Conservation (phyloP, 2,113 vertebrate species). For the Thunnus maccoyii region DNA sequence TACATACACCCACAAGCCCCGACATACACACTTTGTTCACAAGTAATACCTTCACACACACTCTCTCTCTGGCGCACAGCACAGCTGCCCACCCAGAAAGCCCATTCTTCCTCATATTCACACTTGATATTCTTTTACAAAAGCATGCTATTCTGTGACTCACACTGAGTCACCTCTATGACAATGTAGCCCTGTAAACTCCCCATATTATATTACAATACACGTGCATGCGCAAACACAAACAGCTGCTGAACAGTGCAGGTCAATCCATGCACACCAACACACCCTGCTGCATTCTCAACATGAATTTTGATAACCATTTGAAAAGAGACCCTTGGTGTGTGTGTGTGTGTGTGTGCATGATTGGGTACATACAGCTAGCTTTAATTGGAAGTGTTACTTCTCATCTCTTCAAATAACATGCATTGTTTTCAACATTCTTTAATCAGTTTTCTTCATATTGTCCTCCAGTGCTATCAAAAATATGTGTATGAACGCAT, state of each 20-base stretch:
- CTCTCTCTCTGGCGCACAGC: too few species aligned
- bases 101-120: slow-evolving; percentile 27
- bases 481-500: slow-evolving; percentile 20
- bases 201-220: slow-evolving; percentile 71
- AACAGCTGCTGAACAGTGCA: slow-evolving; percentile 69
- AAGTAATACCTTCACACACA: slow-evolving; percentile 51
- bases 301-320: slow-evolving; percentile 65
- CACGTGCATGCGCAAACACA: slow-evolving; percentile 66
- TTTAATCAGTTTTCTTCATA: slow-evolving; percentile 12
- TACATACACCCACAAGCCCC: slow-evolving; percentile 48
- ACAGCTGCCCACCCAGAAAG: slow-evolving; percentile 37
- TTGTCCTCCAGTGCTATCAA: background rate
- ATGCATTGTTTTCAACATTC: background rate
- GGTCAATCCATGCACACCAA: slow-evolving; percentile 62
- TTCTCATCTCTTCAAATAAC: background rate
- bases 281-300: slow-evolving; percentile 60
- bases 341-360: background rate
- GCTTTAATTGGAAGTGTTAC: slow-evolving; percentile 15
- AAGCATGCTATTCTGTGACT: slow-evolving; percentile 60
- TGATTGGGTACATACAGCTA: too few species aligned
- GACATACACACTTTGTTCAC: slow-evolving; percentile 50
- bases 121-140: slow-evolving; percentile 68
- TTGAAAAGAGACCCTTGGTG: slow-evolving; percentile 48
- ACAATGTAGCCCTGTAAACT: slow-evolving; percentile 69
- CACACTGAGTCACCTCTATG: slow-evolving; percentile 62